A percentile compares a stretch with the other conserved stretches of the same genome.
Conservation (phyloP, 2,797 vertebrate genomes). For the Psittacula derbiana region DNA sequence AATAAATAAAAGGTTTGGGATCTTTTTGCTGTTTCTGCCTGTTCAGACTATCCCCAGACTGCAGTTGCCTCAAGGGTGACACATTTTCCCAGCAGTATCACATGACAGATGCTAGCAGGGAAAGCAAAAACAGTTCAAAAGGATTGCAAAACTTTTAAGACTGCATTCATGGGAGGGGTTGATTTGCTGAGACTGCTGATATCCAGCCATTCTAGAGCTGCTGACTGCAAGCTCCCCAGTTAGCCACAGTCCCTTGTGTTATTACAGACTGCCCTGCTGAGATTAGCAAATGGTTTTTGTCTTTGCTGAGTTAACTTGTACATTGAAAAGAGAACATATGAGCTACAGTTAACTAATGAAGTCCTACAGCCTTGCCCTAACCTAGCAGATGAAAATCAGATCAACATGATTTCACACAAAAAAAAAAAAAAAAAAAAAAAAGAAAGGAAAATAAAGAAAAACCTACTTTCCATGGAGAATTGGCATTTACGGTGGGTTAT, state of each 20-base stretch:
- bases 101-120: not conserved
- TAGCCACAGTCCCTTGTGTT: not conserved
- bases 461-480: not conserved
- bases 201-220: not conserved
- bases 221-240: not conserved
- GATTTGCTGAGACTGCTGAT: not conserved
- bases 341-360: not conserved
- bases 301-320: not conserved
- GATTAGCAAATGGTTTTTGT: not conserved
- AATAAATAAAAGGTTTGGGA: not conserved
- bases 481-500: not conserved
- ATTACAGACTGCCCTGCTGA: not conserved
- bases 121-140: not conserved
- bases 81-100: not conserved
- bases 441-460: not conserved
- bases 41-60: not conserved
- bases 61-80: not conserved
- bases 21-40: not conserved
- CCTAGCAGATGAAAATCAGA: not conserved
- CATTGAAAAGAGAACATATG: not conserved
- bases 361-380: not conserved
- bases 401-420: not conserved
- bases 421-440: not conserved
- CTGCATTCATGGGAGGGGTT: not conserved
- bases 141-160: not conserved